A percentile compares a stretch with the other conserved stretches of the same genome.
These are phyloP conservation scores for Clarias batrachus DNA, from an alignment of 2,113 vertebrate genomes.

Conservation along the genomic window DNA sequence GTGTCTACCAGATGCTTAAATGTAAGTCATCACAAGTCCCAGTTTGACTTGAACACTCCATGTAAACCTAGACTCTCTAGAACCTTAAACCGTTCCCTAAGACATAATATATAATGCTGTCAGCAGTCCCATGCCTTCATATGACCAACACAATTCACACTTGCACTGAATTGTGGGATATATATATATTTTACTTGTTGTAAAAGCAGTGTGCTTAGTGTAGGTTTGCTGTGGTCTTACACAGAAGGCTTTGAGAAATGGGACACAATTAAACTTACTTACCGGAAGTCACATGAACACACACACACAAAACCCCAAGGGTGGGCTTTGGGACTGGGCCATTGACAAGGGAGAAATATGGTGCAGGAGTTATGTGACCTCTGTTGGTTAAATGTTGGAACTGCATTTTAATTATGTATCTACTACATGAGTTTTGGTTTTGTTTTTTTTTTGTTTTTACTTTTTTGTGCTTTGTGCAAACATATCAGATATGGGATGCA, in stretches of 20 bases:
- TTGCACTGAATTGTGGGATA: background rate
- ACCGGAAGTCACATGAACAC: constrained; percentile 27
- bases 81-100: background rate
- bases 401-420: constrained; percentile 19
- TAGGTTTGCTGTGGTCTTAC: background rate
- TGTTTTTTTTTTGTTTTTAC: background rate
- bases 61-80: background rate
- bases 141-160: background rate
- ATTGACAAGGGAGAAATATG: background rate
- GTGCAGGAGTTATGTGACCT: constrained; percentile 42
- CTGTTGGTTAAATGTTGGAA: constrained; percentile 28
- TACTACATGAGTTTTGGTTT: background rate
- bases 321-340: constrained; percentile 1
- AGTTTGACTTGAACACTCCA: too few species aligned
- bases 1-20: too few species aligned
- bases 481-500: background rate
- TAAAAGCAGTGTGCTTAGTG: background rate
- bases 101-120: background rate
- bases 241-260: constrained; percentile 11
- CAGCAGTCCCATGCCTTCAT: background rate
- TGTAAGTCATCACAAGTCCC: too few species aligned
- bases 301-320: background rate
- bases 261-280: constrained; percentile 19
- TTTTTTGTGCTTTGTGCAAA: background rate
- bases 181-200: background rate